phyloP scores from a whole-genome alignment of 2,113 vertebrate genomes.

The Dasypus novemcinctus region DNA sequence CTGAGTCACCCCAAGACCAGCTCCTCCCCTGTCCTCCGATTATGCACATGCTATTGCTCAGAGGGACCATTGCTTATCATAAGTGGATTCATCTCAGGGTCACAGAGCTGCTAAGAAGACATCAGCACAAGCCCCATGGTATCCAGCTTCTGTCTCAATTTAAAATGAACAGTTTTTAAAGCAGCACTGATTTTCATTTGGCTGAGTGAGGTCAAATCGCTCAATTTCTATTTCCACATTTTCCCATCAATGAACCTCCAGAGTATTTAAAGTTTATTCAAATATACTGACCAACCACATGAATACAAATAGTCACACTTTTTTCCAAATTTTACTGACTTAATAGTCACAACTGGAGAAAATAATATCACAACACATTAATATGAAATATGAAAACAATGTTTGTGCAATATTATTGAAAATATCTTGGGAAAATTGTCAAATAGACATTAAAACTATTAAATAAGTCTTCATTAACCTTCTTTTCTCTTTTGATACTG shows the following conservation, averaged over 20 bases:
- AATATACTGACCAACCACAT: neutral
- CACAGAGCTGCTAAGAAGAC: neutral
- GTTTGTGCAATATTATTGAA: neutral
- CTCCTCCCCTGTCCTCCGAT: neutral
- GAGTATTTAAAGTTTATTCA: neutral
- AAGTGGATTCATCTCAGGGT: neutral
- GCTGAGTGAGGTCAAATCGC: neutral
- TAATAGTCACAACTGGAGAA: neutral
- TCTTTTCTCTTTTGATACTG: neutral
- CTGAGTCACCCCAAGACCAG: neutral
- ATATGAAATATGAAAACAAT: neutral
- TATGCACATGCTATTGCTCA: fast-evolving
- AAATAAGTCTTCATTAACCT: no score
- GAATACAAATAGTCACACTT: neutral
- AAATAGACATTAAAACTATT: neutral
- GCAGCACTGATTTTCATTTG: neutral
- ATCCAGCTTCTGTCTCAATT: neutral
- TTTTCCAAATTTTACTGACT: neutral
- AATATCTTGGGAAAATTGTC: neutral
- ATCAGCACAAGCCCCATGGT: neutral
- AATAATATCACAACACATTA: neutral
- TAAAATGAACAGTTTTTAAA: neutral
- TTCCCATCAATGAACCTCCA: neutral
- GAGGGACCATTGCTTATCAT: neutral
- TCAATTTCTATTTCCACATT: neutral